phyloP scores from a whole-genome alignment of 2,113 vertebrate species.

The Heterotilapia buettikoferi region DNA sequence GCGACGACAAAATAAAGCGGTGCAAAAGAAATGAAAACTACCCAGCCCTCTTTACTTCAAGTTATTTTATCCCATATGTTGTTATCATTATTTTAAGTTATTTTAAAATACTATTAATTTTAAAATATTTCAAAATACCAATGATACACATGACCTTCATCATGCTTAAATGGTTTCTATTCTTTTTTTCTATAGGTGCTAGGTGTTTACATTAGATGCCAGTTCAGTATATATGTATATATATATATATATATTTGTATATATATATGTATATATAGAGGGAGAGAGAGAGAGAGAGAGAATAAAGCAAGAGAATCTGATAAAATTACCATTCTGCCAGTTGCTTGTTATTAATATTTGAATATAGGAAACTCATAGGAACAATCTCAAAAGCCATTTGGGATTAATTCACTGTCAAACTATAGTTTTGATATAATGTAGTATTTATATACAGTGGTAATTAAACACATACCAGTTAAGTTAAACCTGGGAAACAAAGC shows the following conservation, averaged over 20 bases:
- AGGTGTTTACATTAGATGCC: background rate
- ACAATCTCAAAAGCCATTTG: background rate
- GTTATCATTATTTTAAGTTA: background rate
- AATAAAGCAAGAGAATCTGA: background rate
- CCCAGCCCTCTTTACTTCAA: background rate
- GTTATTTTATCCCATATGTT: background rate
- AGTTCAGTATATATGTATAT: background rate
- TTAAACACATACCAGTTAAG: background rate
- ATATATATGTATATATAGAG: background rate
- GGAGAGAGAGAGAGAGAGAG: too few relatives aligned
- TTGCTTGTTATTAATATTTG: background rate
- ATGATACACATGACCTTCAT: background rate
- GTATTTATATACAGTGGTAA: background rate
- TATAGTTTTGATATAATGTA: background rate
- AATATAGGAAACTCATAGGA: background rate
- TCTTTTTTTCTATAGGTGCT: background rate
- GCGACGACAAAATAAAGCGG: background rate
- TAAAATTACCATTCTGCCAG: background rate
- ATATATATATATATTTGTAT: fast-evolving
- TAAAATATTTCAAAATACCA: background rate
- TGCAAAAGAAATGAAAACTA: background rate
- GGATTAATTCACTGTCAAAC: background rate
- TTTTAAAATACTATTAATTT: background rate
- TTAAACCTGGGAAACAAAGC: background rate
- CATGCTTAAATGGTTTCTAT: background rate